Evolutionary conservation across 64 coral and sea anemone species (phyloP).

Genomic region (Cladopsammia gracilis): DNA sequence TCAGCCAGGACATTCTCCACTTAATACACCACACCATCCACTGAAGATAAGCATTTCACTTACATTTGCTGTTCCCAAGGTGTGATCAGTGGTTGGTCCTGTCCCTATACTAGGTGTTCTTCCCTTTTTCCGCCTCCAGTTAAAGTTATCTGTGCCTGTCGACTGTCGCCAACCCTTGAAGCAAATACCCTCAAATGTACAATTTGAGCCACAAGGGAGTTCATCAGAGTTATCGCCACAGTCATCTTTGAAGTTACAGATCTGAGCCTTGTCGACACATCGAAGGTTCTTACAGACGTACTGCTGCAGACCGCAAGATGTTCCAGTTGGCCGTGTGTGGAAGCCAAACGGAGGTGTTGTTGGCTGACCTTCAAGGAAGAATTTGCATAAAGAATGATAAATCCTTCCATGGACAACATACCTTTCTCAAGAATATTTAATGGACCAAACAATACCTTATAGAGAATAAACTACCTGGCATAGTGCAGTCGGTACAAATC

Average conservation of each 20-base stretch:
- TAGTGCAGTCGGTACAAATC: constrained; percentile 81
- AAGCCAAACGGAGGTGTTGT: constrained; percentile 95
- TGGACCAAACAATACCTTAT: too few species aligned
- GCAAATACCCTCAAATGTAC: constrained; percentile 76
- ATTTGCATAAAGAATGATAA: neutral
- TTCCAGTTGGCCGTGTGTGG: constrained; percentile 90
- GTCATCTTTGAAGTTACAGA: constrained; percentile 97
- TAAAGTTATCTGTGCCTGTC: constrained; percentile 84
- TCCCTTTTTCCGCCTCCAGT: constrained; percentile 90
- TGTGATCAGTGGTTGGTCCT: constrained; percentile 89
- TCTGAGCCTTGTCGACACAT: constrained; percentile 92
- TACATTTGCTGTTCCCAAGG: constrained; percentile 68
- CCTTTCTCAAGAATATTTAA: neutral
- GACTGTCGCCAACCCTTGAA: constrained; percentile 93
- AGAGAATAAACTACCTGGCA: constrained; percentile 68
- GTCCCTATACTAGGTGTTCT: constrained; percentile 70
- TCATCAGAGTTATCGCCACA: constrained; percentile 98
- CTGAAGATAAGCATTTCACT: neutral
- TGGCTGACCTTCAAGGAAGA: constrained; percentile 76
- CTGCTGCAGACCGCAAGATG: constrained; percentile 77
- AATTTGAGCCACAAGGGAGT: constrained; percentile 74
- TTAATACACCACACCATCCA: too few species aligned
- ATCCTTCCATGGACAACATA: neutral
- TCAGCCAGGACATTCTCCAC: too few species aligned
- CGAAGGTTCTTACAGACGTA: constrained; percentile 88